A percentile compares a stretch with the other conserved stretches of the same genome.
These are phyloP conservation scores for Marmota flaviventris DNA, from an alignment of 2,113 vertebrate species.

Conservation along the genomic window DNA sequence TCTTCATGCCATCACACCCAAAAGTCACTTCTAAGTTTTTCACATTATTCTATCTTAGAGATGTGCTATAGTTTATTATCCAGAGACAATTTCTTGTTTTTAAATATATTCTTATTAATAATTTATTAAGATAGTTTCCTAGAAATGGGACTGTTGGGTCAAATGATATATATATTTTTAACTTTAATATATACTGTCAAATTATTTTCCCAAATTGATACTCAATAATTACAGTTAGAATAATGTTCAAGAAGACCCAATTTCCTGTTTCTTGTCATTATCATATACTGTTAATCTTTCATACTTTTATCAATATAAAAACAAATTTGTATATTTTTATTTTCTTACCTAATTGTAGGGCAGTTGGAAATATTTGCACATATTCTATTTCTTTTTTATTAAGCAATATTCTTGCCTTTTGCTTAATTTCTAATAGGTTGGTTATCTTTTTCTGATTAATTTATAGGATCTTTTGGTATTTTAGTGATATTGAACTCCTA, in stretches of 20 bases:
- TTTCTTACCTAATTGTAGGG: conserved; percentile 18
- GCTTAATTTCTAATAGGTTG: conserved; percentile 62
- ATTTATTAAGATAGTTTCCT: conserved; percentile 7
- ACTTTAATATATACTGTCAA: conserved; percentile 37
- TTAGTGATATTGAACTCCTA: conserved; percentile 38
- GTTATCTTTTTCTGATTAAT: conserved; percentile 41
- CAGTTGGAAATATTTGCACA: conserved; percentile 2
- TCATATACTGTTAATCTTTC: background rate
- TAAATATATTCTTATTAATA: conserved; percentile 34
- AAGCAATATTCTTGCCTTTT: background rate
- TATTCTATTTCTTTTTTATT: conserved; percentile 53
- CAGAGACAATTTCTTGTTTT: background rate
- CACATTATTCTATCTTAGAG: conserved; percentile 18
- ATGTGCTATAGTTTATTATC: background rate
- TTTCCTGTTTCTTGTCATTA: background rate
- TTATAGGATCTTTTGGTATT: conserved; percentile 14
- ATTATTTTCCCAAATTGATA: conserved; percentile 33
- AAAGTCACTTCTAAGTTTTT: background rate
- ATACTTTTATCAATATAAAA: conserved; percentile 8
- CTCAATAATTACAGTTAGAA: conserved; percentile 9
- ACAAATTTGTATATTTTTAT: conserved; percentile 29
- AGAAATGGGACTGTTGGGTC: background rate
- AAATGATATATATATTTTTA: conserved; percentile 28
- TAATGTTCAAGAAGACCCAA: background rate
- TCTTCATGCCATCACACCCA: background rate